phyloP scores from a whole-genome alignment of 2,888 invertebrate genomes.

The Meandrusa payeni region DNA sequence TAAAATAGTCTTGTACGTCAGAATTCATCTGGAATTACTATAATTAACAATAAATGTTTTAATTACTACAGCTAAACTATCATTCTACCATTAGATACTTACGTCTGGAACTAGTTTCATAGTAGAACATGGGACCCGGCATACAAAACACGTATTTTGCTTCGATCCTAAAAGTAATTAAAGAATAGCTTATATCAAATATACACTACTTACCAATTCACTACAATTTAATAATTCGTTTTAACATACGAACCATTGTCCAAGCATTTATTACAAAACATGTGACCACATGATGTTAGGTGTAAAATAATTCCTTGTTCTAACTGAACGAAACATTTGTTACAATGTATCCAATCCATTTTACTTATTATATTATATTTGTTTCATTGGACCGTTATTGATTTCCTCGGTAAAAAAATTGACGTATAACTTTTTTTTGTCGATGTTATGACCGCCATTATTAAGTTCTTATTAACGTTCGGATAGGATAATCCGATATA shows the following conservation, averaged over 20 bases:
- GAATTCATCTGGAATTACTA: conserved; percentile 64
- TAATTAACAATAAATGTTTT: conserved; percentile 23
- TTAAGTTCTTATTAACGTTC: not conserved
- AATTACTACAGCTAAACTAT: too few species aligned
- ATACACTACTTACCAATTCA: not conserved
- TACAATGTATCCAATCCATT: conserved; percentile 80
- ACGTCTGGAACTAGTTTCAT: conserved; percentile 75
- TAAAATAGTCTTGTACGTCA: conserved; percentile 75
- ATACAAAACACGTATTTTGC: conserved; percentile 68
- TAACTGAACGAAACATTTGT: conserved; percentile 71
- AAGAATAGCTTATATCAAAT: not conserved
- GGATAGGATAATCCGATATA: too few species aligned
- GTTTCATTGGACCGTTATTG: not conserved
- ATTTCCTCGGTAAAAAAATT: too few species aligned
- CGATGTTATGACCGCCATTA: conserved; percentile 5
- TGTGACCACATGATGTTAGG: conserved; percentile 77
- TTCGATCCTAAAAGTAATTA: conserved; percentile 51
- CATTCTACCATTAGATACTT: conserved; percentile 36
- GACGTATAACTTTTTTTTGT: too few species aligned
- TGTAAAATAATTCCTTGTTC: conserved; percentile 66
- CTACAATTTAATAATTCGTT: conserved; percentile 4
- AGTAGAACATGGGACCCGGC: conserved; percentile 65
- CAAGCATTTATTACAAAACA: conserved; percentile 74
- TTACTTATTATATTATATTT: conserved; percentile 24
- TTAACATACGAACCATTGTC: conserved; percentile 53